Base-by-base conservation (phyloP, 2,797 vertebrate species). In the Siniperca obscura region DNA sequence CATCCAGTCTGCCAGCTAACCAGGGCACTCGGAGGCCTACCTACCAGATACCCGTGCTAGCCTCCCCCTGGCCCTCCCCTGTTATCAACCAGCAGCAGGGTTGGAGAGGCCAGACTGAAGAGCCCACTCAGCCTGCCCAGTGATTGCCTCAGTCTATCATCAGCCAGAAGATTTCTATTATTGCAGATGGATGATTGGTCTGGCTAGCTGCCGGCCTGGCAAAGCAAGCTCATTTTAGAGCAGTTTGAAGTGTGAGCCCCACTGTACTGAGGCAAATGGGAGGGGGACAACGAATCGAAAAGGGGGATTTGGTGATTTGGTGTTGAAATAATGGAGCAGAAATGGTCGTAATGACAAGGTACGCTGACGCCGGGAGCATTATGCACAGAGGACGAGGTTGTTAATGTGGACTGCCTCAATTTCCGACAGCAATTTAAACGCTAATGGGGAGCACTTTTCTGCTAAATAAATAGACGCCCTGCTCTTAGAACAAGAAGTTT, bases 131-230 rank as follows among this genome's bases (percentile, higher is more conserved):
- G 88, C 88, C 89, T 81, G 90, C 87, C 89, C 86, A 55, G 83
- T 95, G 93, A 95, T 95, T 95, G 94, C 93, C 90, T 91, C 87
- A 87, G 91, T 93, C 92, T 93, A 93, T 93, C 92, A 94, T 94
- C 92, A 93, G 87, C 91, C 91, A 92, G 87, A 92, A 91, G 89
- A 91, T 93, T 94, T 92, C 92, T 94, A 91, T 94, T 94, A 94
- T 94, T 94, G 90, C 93, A 91, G 92, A 93, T 85, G 90, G 91
- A 94, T 94, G 94, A 94, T 94, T 92, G 93, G 93, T 91, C 93
- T 94, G 94, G 92, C 92, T 62, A 19, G 86, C 91, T 91, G 93
- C 91, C 92, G 89, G 90, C 90, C 91, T 90, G 91, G 93, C 91
- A 91, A 90, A 91, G 88, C 90, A 78, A 88, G 88, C 90, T 94